Evolutionary conservation across 2,113 vertebrate genomes (phyloP).

Genomic region (Vombatus ursinus): DNA sequence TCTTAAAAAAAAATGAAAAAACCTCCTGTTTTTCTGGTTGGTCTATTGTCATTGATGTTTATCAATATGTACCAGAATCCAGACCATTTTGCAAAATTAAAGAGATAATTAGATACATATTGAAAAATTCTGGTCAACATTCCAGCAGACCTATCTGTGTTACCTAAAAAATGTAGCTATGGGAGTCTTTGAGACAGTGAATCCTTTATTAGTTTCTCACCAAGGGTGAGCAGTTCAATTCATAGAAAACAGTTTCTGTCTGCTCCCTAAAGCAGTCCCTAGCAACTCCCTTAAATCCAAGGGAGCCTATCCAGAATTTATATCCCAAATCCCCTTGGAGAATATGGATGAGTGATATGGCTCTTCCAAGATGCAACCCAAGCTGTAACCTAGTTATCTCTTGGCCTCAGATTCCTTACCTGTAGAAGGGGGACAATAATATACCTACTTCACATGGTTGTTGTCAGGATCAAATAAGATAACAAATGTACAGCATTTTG

Average conservation of each 20-base stretch:
- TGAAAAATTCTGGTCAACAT: conserved; percentile 3
- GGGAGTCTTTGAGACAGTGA: not conserved
- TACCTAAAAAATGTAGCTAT: not conserved
- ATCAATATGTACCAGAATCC: conserved; percentile 66
- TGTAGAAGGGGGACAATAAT: not conserved
- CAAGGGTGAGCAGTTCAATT: conserved; percentile 10
- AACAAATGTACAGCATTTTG: not conserved
- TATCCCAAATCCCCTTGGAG: not conserved
- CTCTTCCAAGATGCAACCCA: not conserved
- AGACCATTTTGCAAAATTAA: not conserved
- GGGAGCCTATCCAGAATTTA: not conserved
- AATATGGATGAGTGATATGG: not conserved
- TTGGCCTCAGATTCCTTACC: not conserved
- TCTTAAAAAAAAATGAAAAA: conserved; percentile 12
- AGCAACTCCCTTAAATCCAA: not conserved
- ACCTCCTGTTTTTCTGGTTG: conserved; percentile 44
- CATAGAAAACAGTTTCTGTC: not conserved
- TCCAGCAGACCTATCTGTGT: not conserved
- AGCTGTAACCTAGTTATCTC: not conserved
- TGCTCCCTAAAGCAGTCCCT: conserved; percentile 12
- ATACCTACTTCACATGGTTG: not conserved
- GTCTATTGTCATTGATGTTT: conserved; percentile 68
- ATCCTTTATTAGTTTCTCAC: not conserved
- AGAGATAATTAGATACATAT: conserved; percentile 4
- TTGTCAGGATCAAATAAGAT: not conserved